These are phyloP conservation scores for Ametastegia equiseti DNA, from an alignment of 2,888 invertebrate genomes.

Conservation along the genomic window DNA sequence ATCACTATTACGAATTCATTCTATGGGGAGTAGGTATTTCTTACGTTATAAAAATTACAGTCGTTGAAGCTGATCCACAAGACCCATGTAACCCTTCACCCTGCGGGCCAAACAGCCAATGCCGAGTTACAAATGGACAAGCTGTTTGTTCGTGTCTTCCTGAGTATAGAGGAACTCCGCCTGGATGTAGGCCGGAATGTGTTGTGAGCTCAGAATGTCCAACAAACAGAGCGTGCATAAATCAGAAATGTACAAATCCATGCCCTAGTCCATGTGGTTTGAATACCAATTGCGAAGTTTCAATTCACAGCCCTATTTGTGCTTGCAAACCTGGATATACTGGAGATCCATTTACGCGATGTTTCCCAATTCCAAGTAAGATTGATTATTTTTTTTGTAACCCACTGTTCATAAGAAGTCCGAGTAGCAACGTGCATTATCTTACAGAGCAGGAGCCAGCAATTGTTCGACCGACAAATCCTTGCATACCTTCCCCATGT, in stretches of 20 bases:
- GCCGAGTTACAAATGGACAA: constrained; percentile 78
- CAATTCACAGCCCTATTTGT: constrained; percentile 77
- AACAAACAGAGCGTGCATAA: constrained; percentile 79
- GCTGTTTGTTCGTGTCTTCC: constrained; percentile 89
- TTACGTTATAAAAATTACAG: constrained; percentile 21
- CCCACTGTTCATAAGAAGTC: not conserved
- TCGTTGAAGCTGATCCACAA: constrained; percentile 71
- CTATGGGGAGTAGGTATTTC: not conserved
- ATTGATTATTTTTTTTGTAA: not conserved
- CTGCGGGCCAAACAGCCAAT: constrained; percentile 76
- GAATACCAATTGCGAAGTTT: constrained; percentile 75
- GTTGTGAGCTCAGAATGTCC: constrained; percentile 74
- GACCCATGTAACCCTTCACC: constrained; percentile 72
- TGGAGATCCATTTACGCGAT: constrained; percentile 89
- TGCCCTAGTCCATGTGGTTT: constrained; percentile 76
- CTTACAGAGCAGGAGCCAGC: constrained; percentile 49
- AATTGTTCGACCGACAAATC: constrained; percentile 72
- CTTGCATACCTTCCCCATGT: constrained; percentile 79
- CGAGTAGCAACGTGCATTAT: not conserved
- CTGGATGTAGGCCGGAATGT: constrained; percentile 77
- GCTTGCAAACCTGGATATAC: constrained; percentile 76
- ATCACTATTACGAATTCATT: not conserved
- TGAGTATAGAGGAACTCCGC: constrained; percentile 87
- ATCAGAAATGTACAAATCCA: constrained; percentile 75
- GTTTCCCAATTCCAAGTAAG: constrained; percentile 78